Base-by-base conservation (phyloP, 2,113 vertebrate species). In the Nyctibius bracteatus region DNA sequence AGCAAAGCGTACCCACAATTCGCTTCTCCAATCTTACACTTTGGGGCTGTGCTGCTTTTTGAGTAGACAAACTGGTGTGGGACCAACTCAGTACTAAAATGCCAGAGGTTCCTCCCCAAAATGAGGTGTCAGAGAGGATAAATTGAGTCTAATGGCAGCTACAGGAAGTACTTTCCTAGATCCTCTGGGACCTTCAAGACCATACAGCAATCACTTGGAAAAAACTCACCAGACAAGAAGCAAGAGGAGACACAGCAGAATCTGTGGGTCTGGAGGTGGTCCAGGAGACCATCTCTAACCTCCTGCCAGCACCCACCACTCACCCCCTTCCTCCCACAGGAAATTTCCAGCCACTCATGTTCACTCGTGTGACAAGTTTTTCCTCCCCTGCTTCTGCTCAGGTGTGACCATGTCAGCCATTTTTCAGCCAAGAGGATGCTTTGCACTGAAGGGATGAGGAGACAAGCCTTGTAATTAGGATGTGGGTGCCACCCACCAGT, bases 391-490 rank as follows among this genome's bases (percentile, higher is more conserved):
- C 46, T n/a, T 81, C 80, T 77, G 77, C 82, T 83, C 83, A 70
- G 41, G 52, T 87, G 81, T 78, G 90, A 92, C 87, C 21, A 0
- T 86, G 89, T 92, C 95, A 95, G 66, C 70, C 21, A 6, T 79
- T 94, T 86, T 58, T 44, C 71, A 88, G 81, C 77, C 86, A 92
- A 81, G 75, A 78, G 79, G 79, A 93, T 87, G 80, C 81, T 87
- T 62, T 19, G 16, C 68, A 47, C 70, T 5, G 14, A 71, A 86
- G 44, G 66, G 81, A 79, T 91, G 61, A 6, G 3, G 58, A 59
- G 78, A 83, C 39, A 57, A 92, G 72, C 83, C 55, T 81, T 96
- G 77, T 95, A 92, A 89, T 90, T 92, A 93, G 66, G 61, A 33
- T 57, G 14, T 43, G 59, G 51, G 37, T 90, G 33, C 39, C 80